phyloP scores from a whole-genome alignment of 2,797 vertebrate genomes.

The Acanthis flammea region DNA sequence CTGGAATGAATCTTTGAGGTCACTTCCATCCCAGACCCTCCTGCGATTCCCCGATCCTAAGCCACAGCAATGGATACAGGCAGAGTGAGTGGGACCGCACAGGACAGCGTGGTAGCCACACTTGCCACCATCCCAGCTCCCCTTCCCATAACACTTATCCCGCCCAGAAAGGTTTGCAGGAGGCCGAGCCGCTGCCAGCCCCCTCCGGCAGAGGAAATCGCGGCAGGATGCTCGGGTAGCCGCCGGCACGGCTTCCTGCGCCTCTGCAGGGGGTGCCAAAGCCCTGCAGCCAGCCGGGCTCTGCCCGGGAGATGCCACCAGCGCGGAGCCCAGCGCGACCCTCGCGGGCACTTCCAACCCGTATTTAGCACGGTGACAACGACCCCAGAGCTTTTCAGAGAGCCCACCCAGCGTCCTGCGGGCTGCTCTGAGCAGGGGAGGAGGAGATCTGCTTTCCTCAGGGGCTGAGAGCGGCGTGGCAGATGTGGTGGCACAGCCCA shows the following conservation, averaged over 20 bases:
- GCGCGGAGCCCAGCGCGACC: rapidly evolving
- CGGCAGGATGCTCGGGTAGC: rapidly evolving
- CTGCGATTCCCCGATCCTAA: rapidly evolving
- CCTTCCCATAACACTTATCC: rapidly evolving
- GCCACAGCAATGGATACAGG: rapidly evolving
- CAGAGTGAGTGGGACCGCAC: rapidly evolving
- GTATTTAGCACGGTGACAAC: rapidly evolving
- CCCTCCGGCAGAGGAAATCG: background rate
- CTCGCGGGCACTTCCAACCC: rapidly evolving
- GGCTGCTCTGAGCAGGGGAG: background rate
- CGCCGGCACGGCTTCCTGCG: background rate
- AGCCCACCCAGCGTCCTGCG: rapidly evolving
- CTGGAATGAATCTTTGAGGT: rapidly evolving
- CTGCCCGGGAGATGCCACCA: background rate
- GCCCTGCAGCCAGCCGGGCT: background rate
- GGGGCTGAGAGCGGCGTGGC: rapidly evolving
- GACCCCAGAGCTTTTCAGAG: rapidly evolving
- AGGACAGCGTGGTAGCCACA: rapidly evolving
- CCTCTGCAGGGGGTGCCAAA: slow-evolving; percentile 64
- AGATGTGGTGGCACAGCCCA: rapidly evolving
- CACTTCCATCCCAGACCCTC: background rate
- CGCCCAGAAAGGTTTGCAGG: background rate
- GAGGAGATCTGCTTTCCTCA: background rate
- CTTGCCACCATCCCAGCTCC: background rate
- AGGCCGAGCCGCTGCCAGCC: background rate